phyloP scores from a whole-genome alignment of 2,797 vertebrate genomes.

The Melanotaenia nigrans region DNA sequence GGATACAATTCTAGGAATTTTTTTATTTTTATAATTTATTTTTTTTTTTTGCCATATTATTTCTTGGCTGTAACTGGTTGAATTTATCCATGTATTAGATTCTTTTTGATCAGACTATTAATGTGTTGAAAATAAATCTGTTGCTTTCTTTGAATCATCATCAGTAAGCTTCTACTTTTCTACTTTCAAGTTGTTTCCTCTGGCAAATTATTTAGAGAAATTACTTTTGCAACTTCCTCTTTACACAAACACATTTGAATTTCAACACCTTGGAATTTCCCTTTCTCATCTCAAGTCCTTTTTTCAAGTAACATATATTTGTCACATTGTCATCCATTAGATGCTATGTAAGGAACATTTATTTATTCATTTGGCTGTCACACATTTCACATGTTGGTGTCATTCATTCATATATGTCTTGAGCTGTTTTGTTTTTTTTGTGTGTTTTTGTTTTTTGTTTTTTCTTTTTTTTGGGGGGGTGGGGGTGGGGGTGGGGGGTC shows the following conservation, averaged over 20 bases:
- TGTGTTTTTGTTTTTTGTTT: background rate
- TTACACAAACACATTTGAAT: conserved; percentile 48
- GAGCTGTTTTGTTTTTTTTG: background rate
- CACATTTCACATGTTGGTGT: conserved; percentile 21
- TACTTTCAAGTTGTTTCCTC: conserved; percentile 14
- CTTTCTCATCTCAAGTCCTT: conserved; percentile 6
- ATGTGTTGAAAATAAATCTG: conserved; percentile 57
- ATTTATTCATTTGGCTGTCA: conserved; percentile 18
- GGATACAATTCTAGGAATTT: background rate
- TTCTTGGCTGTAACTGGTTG: background rate
- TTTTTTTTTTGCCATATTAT: conserved; percentile 2
- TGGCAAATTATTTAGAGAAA: conserved; percentile 45
- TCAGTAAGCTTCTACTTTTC: conserved; percentile 12
- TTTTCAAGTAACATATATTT: background rate
- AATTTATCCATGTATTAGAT: conserved; percentile 8
- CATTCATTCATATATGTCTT: background rate
- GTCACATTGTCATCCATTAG: background rate
- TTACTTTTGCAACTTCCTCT: conserved; percentile 54
- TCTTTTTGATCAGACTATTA: conserved; percentile 5
- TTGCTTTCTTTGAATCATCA: conserved; percentile 7
- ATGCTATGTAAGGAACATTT: background rate
- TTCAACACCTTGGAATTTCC: conserved; percentile 55
- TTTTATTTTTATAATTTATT: background rate
- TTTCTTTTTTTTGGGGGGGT: background rate
- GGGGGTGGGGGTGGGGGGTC: too few species aligned